phyloP scores from a whole-genome alignment of 2,888 invertebrate species.

The Mythimna vitellina region DNA sequence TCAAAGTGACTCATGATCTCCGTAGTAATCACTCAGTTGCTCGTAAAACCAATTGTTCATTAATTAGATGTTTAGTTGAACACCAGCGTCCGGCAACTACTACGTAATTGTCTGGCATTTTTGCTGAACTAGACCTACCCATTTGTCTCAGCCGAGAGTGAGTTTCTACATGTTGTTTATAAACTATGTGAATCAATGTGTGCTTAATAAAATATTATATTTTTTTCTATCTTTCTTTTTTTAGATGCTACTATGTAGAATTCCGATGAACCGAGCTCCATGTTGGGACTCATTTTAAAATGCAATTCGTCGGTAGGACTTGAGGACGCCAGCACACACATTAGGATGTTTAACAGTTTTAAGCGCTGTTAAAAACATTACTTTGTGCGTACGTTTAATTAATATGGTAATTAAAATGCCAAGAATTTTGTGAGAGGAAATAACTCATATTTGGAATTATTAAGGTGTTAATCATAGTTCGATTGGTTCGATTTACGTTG shows the following conservation, averaged over 20 bases:
- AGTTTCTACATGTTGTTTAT: no score
- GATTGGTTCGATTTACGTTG: background rate
- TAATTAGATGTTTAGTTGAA: conserved; percentile 27
- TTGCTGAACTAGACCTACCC: no score
- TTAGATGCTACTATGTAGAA: conserved; percentile 32
- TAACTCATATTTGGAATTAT: conserved; percentile 1
- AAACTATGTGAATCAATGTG: no score
- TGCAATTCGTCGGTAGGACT: background rate
- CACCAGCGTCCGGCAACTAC: no score
- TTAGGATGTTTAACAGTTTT: background rate
- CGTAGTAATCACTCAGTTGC: conserved; percentile 46
- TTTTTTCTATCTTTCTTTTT: no score
- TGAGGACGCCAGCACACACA: background rate
- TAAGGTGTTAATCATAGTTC: conserved; percentile 7
- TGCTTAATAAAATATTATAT: no score
- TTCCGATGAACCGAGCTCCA: conserved; percentile 35
- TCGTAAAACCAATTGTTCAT: conserved; percentile 62
- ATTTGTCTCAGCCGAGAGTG: no score
- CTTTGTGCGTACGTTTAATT: background rate
- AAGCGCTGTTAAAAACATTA: background rate
- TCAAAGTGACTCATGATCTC: conserved; percentile 59
- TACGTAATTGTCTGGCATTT: no score
- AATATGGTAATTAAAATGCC: conserved; percentile 5
- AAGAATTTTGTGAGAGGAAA: conserved; percentile 8
- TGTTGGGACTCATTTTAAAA: conserved; percentile 5